Percentiles rank a stretch among this genome's conserved stretches.
These are phyloP conservation scores for Orchesellides sinensis DNA, from an alignment of 2,888 invertebrate genomes.

Conservation along the genomic window DNA sequence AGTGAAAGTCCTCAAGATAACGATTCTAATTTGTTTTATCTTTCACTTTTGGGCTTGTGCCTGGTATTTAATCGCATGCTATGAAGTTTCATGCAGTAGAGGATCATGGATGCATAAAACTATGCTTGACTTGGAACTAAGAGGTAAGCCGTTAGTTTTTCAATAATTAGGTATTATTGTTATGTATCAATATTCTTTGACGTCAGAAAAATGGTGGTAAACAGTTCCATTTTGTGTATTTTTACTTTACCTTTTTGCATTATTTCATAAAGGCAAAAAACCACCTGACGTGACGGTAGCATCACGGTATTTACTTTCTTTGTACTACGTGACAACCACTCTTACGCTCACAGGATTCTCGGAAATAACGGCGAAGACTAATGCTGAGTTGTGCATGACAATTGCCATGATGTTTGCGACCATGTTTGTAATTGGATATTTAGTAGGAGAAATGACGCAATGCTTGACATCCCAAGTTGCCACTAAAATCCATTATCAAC, in stretches of 20 bases:
- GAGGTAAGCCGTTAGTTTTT: no score
- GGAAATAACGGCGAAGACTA: constrained; percentile 56
- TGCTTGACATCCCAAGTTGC: constrained; percentile 71
- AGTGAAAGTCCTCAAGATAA: constrained; percentile 70
- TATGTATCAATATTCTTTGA: no score
- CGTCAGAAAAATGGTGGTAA: no score
- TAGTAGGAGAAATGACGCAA: constrained; percentile 73
- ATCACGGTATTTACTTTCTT: constrained; percentile 62
- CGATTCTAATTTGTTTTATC: constrained; percentile 71
- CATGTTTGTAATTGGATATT: constrained; percentile 69
- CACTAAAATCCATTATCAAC: constrained; percentile 71
- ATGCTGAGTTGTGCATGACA: constrained; percentile 57
- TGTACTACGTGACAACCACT: constrained; percentile 70
- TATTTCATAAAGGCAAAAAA: not conserved
- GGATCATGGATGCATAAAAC: constrained; percentile 64
- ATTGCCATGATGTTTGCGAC: constrained; percentile 68
- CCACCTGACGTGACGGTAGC: constrained; percentile 25
- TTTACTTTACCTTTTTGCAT: not conserved
- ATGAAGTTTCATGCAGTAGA: constrained; percentile 43
- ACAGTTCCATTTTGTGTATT: no score
- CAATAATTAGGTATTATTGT: no score
- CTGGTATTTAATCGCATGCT: constrained; percentile 72
- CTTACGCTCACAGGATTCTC: constrained; percentile 68
- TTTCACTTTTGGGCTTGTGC: constrained; percentile 73
- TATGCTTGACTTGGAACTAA: constrained; percentile 27